These are phyloP conservation scores for Cygnus buccinator DNA, from an alignment of 2,113 vertebrate genomes.

Conservation along the genomic window DNA sequence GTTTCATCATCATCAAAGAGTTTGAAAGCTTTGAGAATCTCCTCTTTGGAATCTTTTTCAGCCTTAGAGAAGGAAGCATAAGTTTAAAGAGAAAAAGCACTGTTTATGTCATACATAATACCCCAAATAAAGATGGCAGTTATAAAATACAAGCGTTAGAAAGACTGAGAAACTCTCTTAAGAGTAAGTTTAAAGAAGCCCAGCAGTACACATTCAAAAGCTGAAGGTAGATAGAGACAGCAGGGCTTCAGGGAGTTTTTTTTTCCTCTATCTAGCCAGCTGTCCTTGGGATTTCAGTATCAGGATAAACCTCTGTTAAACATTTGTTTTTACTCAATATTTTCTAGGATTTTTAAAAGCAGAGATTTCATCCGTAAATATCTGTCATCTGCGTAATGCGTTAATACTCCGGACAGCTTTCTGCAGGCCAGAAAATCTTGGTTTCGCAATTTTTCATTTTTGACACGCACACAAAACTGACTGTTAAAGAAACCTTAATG, in stretches of 20 bases:
- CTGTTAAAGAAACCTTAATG: not conserved
- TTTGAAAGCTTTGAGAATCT: slow-evolving; percentile 93
- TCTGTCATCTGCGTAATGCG: not conserved
- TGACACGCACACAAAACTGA: not conserved
- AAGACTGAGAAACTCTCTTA: not conserved
- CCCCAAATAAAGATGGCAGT: not conserved
- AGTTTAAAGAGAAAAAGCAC: not conserved
- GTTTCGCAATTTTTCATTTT: not conserved
- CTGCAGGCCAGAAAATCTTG: not conserved
- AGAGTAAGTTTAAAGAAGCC: not conserved
- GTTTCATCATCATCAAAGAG: slow-evolving; percentile 95
- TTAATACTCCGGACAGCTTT: not conserved
- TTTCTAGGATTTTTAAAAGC: not conserved
- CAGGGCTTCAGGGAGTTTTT: not conserved
- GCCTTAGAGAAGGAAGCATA: slow-evolving; percentile 67
- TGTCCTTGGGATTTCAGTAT: not conserved
- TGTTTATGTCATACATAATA: not conserved
- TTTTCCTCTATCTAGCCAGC: not conserved
- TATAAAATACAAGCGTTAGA: not conserved
- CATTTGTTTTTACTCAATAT: not conserved
- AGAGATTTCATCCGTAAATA: not conserved
- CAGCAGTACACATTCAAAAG: rapidly evolving
- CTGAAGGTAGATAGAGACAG: not conserved
- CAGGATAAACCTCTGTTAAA: not conserved
- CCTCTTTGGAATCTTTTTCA: slow-evolving; percentile 95